A percentile compares a stretch with the other conserved stretches of the same genome.
Conservation (phyloP, 2,113 vertebrate genomes). For the Gymnarchus niloticus region DNA sequence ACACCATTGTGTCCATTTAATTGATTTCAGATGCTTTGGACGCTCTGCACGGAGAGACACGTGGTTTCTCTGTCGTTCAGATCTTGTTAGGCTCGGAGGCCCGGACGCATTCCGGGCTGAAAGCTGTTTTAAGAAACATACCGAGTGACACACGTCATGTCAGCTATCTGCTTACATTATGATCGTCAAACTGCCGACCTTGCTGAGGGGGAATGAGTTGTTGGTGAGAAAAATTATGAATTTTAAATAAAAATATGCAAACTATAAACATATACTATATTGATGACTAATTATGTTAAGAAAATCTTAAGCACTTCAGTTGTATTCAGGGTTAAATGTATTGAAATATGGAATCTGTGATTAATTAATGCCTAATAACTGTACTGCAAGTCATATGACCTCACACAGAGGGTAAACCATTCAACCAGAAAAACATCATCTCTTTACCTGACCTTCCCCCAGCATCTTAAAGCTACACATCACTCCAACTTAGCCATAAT, state of each 20-base stretch:
- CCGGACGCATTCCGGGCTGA: background rate
- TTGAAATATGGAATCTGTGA: background rate
- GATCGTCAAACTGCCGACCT: background rate
- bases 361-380: background rate
- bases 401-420: background rate
- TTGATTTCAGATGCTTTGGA: constrained; percentile 11
- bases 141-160: background rate
- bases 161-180: background rate
- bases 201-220: background rate
- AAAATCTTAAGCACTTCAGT: background rate
- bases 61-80: background rate
- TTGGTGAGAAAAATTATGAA: background rate
- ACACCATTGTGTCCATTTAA: constrained; percentile 8
- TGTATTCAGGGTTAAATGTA: background rate
- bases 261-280: background rate
- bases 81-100: background rate
- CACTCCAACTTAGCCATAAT: background rate
- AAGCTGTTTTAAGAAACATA: background rate
- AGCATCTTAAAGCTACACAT: background rate
- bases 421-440: too few relatives aligned
- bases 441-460: too few relatives aligned
- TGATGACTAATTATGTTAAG: background rate
- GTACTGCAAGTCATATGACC: background rate
- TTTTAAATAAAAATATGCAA: background rate
- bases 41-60: background rate